These are phyloP conservation scores for Phortica magna DNA, from an alignment of 2,888 invertebrate species.

Conservation along the genomic window DNA sequence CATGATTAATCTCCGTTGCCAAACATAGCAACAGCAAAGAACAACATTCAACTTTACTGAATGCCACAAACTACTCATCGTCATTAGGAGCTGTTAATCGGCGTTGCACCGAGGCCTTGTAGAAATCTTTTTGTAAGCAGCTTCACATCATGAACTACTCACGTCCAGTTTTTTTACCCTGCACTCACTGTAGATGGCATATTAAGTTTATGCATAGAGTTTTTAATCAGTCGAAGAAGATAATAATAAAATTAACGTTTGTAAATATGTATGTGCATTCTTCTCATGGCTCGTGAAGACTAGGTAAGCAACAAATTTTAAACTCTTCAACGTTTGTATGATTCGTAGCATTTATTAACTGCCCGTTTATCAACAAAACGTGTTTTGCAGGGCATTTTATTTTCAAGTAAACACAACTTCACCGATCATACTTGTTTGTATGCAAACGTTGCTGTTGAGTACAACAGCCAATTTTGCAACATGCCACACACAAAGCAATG, in stretches of 20 bases:
- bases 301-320: conserved; percentile 11
- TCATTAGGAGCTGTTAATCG: background rate
- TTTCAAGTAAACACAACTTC: too few relatives aligned
- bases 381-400: too few relatives aligned
- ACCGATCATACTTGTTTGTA: background rate
- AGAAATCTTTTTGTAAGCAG: conserved; percentile 54
- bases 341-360: background rate
- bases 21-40: conserved; percentile 35
- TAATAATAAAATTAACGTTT: too few relatives aligned
- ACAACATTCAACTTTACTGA: background rate
- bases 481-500: conserved; percentile 64
- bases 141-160: conserved; percentile 48
- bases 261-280: too few relatives aligned
- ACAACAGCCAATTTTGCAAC: conserved; percentile 40
- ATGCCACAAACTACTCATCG: background rate
- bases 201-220: background rate
- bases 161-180: conserved; percentile 34
- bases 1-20: conserved; percentile 66
- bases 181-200: background rate
- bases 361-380: too few relatives aligned
- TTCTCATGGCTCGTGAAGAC: conserved; percentile 18
- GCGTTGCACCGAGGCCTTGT: conserved; percentile 3
- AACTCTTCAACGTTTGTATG: conserved; percentile 21
- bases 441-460: conserved; percentile 17
- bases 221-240: too few relatives aligned